Conservation (phyloP, 2,113 vertebrate genomes). For the Phrynocephalus versicolor region DNA sequence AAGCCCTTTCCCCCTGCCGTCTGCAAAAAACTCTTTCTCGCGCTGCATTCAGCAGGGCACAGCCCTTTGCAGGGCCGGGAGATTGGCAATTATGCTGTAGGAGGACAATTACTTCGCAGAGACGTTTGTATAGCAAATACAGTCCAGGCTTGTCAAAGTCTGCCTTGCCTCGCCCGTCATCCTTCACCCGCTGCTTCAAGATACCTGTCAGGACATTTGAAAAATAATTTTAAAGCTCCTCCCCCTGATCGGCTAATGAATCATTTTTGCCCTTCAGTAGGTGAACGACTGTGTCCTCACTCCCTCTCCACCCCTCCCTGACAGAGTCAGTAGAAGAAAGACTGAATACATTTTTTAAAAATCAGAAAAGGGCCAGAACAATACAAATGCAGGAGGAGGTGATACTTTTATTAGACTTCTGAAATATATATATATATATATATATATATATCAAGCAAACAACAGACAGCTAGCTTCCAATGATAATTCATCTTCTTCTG, state of each 20-base stretch:
- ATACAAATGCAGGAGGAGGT: too few relatives aligned
- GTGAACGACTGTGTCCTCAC: not conserved
- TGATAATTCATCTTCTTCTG: too few relatives aligned
- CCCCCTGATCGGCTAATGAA: slow-evolving; percentile 2
- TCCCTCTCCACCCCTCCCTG: not conserved
- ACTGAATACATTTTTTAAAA: not conserved
- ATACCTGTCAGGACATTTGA: not conserved
- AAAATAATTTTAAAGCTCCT: not conserved
- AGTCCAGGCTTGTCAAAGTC: slow-evolving; percentile 21
- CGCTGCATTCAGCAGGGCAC: slow-evolving; percentile 1
- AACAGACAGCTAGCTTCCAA: too few relatives aligned
- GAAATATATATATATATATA: too few relatives aligned
- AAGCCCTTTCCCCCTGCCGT: slow-evolving; percentile 5
- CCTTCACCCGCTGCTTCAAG: slow-evolving; percentile 8
- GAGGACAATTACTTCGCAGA: slow-evolving; percentile 31
- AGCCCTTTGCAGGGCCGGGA: not conserved
- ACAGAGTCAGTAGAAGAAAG: not conserved
- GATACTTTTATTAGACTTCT: too few relatives aligned
- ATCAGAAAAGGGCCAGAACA: not conserved
- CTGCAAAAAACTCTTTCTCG: slow-evolving; percentile 17
- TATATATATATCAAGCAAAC: too few relatives aligned
- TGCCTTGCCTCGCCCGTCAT: not conserved
- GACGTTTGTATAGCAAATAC: not conserved
- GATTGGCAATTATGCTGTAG: slow-evolving; percentile 24
- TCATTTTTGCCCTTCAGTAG: not conserved